Percentiles rank a stretch among this genome's conserved stretches.
Conservation (phyloP, 2,113 vertebrate genomes). For the Nansenia antarctica region DNA sequence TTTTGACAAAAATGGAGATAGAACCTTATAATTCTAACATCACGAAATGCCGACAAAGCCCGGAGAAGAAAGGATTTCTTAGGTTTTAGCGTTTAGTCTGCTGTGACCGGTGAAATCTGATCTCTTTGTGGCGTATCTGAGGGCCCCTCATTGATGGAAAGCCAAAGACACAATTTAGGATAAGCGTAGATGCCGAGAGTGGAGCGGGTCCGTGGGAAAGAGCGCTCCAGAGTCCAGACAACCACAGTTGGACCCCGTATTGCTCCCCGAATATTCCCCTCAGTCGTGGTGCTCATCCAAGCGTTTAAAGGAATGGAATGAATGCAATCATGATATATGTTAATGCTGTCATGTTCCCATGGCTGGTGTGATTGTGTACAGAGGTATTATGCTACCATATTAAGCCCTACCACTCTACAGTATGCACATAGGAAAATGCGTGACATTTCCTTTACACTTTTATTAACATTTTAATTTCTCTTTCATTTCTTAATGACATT, state of each 20-base stretch:
- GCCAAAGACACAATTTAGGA: constrained; percentile 65
- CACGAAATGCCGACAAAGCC: constrained; percentile 22
- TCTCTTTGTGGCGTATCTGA: constrained; percentile 57
- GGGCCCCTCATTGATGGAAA: constrained; percentile 53
- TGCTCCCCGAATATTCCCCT: constrained; percentile 54
- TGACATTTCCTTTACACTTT: no score
- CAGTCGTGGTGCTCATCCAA: constrained; percentile 50
- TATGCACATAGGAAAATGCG: no score
- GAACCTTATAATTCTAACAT: no score
- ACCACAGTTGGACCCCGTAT: constrained; percentile 52
- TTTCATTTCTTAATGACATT: no score
- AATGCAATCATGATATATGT: constrained; percentile 42
- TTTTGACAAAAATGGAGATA: no score
- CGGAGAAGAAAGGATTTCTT: constrained; percentile 37
- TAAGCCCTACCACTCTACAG: no score
- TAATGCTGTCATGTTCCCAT: constrained; percentile 49
- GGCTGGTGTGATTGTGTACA: no score
- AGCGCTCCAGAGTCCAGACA: constrained; percentile 49
- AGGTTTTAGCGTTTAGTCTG: constrained; percentile 37
- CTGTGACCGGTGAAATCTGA: constrained; percentile 48
- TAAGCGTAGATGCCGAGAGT: constrained; percentile 54
- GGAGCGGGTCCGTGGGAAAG: constrained; percentile 66
- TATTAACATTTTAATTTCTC: no score
- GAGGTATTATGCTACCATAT: no score
- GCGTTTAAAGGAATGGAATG: constrained; percentile 33